These are phyloP conservation scores for Sebastes vulpes DNA, from an alignment of 2,797 vertebrate species.

Conservation along the genomic window DNA sequence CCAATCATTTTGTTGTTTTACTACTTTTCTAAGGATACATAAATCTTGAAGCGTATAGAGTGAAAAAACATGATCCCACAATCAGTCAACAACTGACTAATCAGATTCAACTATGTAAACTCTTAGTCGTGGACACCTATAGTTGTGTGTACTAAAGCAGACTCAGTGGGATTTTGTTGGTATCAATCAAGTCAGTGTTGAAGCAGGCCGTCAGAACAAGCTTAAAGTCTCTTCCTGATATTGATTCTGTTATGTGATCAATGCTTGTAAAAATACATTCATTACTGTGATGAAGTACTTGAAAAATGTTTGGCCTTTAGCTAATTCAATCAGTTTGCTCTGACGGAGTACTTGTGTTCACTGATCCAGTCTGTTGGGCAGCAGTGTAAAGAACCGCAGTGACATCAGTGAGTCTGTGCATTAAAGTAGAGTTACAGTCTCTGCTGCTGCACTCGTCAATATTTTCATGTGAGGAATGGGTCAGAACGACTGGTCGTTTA, in stretches of 20 bases:
- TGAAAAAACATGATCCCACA: not conserved
- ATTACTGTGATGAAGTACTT: slow-evolving; percentile 28
- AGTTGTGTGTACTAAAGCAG: not conserved
- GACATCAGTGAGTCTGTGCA: not conserved
- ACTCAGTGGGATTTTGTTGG: not conserved
- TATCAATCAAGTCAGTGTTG: not conserved
- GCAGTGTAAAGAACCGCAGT: slow-evolving; percentile 7
- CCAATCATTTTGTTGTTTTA: not conserved
- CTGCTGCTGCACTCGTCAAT: not conserved
- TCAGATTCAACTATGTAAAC: not conserved
- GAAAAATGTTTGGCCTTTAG: slow-evolving; percentile 26
- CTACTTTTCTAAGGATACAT: not conserved
- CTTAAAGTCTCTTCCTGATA: not conserved
- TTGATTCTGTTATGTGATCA: not conserved
- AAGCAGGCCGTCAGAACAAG: not conserved
- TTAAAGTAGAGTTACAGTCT: not conserved
- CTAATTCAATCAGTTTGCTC: slow-evolving; percentile 1
- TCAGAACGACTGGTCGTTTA: not conserved
- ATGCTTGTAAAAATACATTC: slow-evolving; percentile 7
- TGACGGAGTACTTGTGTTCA: slow-evolving; percentile 33
- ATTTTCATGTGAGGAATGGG: not conserved
- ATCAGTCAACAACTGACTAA: not conserved
- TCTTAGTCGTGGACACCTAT: not conserved
- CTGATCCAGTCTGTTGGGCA: slow-evolving; percentile 16
- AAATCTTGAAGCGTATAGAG: not conserved